Evolutionary conservation across 1,140 invertebrate species (phyloP), one percentile per base, ranked within the genome.

Genomic region (Pseudomyrmex sp.): DNA sequence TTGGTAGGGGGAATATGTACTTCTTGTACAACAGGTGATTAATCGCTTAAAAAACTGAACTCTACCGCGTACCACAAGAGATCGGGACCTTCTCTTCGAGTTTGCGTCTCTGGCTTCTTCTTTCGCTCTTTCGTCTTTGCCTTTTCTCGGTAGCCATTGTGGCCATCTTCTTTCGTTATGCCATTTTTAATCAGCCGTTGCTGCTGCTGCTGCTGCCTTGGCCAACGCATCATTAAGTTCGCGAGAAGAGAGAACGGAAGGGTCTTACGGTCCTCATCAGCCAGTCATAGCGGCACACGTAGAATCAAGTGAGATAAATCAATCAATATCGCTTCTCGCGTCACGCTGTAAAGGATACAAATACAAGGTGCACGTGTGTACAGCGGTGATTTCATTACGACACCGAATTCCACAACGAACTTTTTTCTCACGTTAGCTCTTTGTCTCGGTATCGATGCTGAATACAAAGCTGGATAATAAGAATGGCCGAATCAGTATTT

Each of bases 101-200:
- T 68, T 54, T 23, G 82, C 77, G 65, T 62, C 61, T 48, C 73
- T 26, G 59, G 61, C n/a, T 77, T 63, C 62, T 46, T 59, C 66
- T 77, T 44, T 79, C 54, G 58, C 62, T 20, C 44, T 26, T 82
- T 50, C 12, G 48, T 20, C 20, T 58, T 73, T 79, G 83, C 58
- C 84, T 70, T 72, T 89, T 90, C 87, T 88, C 82, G 84, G 89
- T 90, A 89, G 90, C 90, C 90, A 89, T 90, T 88, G 84, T 87
- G 23, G 13, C 52, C 75, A 82, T 89, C 91, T 92, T 91, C 90
- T 92, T 92, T 91, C 91, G 92, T 93, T 93, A 93, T 92, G 92
- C 91, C 92, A 92, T 92, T 93, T 93, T 92, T 93, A 92, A 92
- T 92, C 91, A 91, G 90, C 69, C 84, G 76, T 62, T 84, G 75